Conservation (phyloP, 2,797 vertebrate species). For the Rhynchotus rufescens region DNA sequence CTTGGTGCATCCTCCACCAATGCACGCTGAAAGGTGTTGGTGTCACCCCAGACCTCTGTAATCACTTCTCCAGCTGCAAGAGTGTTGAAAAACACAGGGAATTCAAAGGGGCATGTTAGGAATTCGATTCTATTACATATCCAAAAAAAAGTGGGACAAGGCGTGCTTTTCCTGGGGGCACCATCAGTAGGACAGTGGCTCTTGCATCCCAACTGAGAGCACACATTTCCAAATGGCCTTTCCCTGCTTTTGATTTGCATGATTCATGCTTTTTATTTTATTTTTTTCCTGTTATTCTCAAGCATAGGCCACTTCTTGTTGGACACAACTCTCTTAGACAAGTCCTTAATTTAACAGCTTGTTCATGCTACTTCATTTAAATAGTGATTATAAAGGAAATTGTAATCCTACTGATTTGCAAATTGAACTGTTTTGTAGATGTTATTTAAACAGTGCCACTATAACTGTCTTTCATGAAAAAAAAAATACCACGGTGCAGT, state of each 20-base stretch:
- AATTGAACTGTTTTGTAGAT: conserved; percentile 75
- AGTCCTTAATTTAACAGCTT: conserved; percentile 66
- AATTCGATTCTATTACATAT: background rate
- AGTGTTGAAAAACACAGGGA: background rate
- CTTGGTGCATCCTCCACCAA: background rate
- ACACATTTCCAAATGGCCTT: background rate
- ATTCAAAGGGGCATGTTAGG: rapidly evolving
- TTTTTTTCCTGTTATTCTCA: background rate
- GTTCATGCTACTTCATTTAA: conserved; percentile 60
- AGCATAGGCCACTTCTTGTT: conserved; percentile 53
- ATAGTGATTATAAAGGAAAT: conserved; percentile 54
- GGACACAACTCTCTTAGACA: conserved; percentile 32
- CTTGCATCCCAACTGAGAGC: background rate
- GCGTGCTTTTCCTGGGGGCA: rapidly evolving
- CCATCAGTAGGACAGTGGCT: rapidly evolving
- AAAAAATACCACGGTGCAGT: conserved; percentile 69
- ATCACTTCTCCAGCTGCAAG: background rate
- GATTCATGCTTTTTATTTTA: background rate
- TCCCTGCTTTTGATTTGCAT: background rate
- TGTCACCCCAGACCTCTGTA: background rate
- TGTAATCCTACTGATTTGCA: conserved; percentile 73
- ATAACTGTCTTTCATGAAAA: conserved; percentile 66
- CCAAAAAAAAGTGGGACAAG: background rate
- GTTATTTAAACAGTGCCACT: conserved; percentile 64
- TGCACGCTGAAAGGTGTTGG: background rate